Conservation (phyloP, 1,140 invertebrate genomes). For the Caerostris darwini region DNA sequence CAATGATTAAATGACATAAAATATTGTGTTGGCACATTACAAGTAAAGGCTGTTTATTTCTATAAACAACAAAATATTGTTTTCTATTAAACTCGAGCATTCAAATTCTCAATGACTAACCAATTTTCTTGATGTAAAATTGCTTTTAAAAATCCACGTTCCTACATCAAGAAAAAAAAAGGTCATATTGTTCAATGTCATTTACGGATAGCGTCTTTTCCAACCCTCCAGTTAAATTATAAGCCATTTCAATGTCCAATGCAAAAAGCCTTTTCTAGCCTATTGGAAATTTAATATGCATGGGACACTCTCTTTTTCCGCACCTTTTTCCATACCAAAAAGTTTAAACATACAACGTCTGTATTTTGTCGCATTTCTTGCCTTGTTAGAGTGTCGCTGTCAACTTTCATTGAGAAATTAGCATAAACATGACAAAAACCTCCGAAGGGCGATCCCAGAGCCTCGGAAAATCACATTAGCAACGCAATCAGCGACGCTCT, state of each 20-base stretch:
- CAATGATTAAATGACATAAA: no score
- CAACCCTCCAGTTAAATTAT: conserved; percentile 34
- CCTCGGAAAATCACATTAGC: conserved; percentile 46
- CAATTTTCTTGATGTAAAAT: neutral
- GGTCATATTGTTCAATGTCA: neutral
- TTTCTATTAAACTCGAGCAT: no score
- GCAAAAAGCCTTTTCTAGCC: neutral
- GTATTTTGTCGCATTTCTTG: neutral
- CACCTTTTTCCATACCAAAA: no score
- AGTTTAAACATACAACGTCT: no score
- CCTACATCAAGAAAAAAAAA: neutral
- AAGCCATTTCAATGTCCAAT: neutral
- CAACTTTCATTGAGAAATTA: conserved; percentile 64
- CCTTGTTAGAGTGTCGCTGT: neutral
- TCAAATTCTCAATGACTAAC: neutral
- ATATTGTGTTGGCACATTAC: no score
- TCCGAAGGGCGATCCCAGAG: neutral
- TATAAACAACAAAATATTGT: no score
- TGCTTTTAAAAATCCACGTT: neutral
- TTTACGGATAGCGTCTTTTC: neutral
- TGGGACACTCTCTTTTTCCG: neutral
- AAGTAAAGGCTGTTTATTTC: no score
- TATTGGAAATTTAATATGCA: conserved; percentile 60
- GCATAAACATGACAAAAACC: conserved; percentile 69
- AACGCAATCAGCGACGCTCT: conserved; percentile 36